Evolutionary conservation across 2,113 vertebrate species (phyloP), one percentile per base, ranked within the genome.

Genomic region (Centropristis striata): DNA sequence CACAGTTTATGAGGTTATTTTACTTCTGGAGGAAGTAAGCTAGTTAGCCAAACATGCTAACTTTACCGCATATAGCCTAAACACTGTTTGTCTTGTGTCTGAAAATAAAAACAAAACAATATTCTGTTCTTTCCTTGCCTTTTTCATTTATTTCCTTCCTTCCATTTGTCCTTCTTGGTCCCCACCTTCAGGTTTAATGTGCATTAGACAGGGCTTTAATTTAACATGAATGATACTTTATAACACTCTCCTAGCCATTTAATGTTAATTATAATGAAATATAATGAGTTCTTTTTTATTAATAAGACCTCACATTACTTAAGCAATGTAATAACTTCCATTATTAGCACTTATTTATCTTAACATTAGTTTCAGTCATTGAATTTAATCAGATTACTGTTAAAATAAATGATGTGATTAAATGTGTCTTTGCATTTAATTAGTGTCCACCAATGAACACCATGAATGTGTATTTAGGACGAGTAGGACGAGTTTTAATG

Each of bases 251-350:
- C 23, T 20, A 6, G 25, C 13, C 5, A 23, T 69, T 75, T 55
- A 39, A 54, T 44, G 12, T 69, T 55, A 23, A 32, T 63, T 75
- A 49, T 28, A 57, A 57, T 23, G 14, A 68, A 15, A 51, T 12
- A 49, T 13, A n/a, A 7, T 41, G 10, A 27, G 15, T 11, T 3
- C 32, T 23, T 49, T 39, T 27, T 37, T 4, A 46, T 25, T 10
- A 36, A 66, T 55, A 14, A 39, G 18, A 18, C 12, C 53, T 66
- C n/a, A n/a, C n/a, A n/a, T n/a, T n/a, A n/a, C n/a, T n/a, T n/a
- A n/a, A n/a, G n/a, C n/a, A n/a, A n/a, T n/a, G 15, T 36, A 23
- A 75, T 23, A 44, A 11, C 12, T 63, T 18, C 8, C 47, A 11
- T 28, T n/a, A 11, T 21, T n/a, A n/a, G 16, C 32, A 28, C 37